A percentile compares a stretch with the other conserved stretches of the same genome.
Conservation (phyloP, 92 coral and sea anemone species). For the Muricea muricata region DNA sequence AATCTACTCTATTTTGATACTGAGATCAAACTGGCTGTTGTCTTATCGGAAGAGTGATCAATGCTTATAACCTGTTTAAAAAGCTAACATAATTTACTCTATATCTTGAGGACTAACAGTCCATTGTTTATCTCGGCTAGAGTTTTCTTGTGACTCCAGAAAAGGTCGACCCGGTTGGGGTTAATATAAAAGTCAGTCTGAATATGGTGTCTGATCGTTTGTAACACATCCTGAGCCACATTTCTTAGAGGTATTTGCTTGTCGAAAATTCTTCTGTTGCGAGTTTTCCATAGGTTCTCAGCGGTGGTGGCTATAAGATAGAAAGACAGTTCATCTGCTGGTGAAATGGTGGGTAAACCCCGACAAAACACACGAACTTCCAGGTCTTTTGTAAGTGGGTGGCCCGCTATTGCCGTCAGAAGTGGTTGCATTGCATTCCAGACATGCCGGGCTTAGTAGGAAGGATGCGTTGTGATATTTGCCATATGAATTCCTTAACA, state of each 20-base stretch:
- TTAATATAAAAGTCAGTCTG: not conserved
- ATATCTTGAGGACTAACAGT: not conserved
- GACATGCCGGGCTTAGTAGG: slow-evolving; percentile 34
- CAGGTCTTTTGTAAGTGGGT: not conserved
- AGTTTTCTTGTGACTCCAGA: not conserved
- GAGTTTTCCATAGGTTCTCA: not conserved
- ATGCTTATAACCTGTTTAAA: no score
- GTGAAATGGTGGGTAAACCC: not conserved
- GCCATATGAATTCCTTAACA: not conserved
- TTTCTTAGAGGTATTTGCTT: not conserved
- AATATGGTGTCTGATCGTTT: not conserved
- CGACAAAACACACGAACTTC: not conserved
- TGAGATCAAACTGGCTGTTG: no score
- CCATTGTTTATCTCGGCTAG: not conserved
- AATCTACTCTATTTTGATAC: no score
- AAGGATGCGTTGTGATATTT: slow-evolving; percentile 34
- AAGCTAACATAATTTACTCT: not conserved
- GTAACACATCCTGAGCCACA: not conserved
- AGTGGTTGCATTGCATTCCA: slow-evolving; percentile 15
- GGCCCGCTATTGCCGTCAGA: not conserved
- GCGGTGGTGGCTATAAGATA: not conserved
- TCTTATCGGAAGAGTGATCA: no score
- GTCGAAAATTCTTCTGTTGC: not conserved
- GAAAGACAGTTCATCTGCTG: not conserved
- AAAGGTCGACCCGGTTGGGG: not conserved